A percentile compares a stretch with the other conserved stretches of the same genome.
These are phyloP conservation scores for Ptychochromis oligacanthus DNA, from an alignment of 2,113 vertebrate genomes.

Conservation along the genomic window DNA sequence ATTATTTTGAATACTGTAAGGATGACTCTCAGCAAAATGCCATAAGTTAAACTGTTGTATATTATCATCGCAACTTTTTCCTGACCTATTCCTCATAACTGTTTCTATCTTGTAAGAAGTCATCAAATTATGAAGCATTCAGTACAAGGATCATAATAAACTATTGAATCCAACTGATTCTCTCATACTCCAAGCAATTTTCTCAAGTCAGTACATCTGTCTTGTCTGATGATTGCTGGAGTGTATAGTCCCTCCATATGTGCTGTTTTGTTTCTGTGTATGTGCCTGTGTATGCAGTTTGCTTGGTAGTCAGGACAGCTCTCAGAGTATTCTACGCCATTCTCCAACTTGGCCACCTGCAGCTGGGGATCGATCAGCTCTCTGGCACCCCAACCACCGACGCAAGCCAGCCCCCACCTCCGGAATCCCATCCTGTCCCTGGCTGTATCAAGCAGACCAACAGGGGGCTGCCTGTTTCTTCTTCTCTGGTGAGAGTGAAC, in stretches of 20 bases:
- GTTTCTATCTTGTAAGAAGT: background rate
- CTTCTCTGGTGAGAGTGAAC: constrained; percentile 42
- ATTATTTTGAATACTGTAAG: background rate
- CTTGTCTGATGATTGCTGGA: constrained; percentile 29
- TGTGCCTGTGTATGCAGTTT: constrained; percentile 29
- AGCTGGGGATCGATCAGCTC: constrained; percentile 75
- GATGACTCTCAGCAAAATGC: background rate
- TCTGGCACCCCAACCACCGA: constrained; percentile 29
- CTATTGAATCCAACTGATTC: constrained; percentile 5
- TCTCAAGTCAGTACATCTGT: constrained; percentile 20
- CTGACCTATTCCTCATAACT: background rate
- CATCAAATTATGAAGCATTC: background rate
- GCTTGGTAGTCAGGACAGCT: constrained; percentile 72
- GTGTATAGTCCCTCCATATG: constrained; percentile 1
- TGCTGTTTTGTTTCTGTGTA: constrained; percentile 17
- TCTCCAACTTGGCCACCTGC: constrained; percentile 72
- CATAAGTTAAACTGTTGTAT: background rate
- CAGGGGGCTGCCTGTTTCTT: constrained; percentile 58
- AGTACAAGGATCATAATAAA: background rate
- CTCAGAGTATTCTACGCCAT: constrained; percentile 37
- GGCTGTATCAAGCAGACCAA: constrained; percentile 38
- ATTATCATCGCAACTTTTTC: background rate
- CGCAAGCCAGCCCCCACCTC: constrained; percentile 25
- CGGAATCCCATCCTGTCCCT: constrained; percentile 26
- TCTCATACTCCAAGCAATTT: constrained; percentile 9